phyloP scores from a whole-genome alignment of 1,140 invertebrate genomes.

The Drosophila santomea region DNA sequence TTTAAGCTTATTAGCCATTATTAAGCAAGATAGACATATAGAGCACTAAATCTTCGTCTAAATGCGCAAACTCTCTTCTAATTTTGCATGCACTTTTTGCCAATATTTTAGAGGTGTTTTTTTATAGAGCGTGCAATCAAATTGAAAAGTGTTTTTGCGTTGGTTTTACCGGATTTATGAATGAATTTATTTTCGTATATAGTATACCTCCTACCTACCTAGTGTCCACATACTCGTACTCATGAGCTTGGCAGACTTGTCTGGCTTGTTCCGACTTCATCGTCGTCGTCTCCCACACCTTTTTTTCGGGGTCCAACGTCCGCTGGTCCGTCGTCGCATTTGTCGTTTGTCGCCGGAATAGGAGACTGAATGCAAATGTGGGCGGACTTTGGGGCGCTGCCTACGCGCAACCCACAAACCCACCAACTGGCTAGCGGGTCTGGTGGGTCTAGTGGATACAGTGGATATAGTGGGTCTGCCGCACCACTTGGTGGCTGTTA shows the following conservation, averaged over 20 bases:
- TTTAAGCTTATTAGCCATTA: too few relatives aligned
- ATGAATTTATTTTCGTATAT: conserved; percentile 79
- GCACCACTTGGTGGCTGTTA: conserved; percentile 56
- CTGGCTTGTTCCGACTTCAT: conserved; percentile 52
- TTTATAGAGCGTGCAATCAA: conserved; percentile 75
- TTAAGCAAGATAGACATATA: neutral
- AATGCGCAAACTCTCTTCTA: conserved; percentile 3
- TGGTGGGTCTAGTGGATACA: conserved; percentile 21
- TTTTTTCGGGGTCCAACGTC: conserved; percentile 42
- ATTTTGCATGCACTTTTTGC: conserved; percentile 42
- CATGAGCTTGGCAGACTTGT: conserved; percentile 66
- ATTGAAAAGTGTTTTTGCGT: conserved; percentile 78
- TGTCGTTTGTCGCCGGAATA: conserved; percentile 77
- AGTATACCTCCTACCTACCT: conserved; percentile 32
- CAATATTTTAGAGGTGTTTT: conserved; percentile 38
- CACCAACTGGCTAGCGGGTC: conserved; percentile 43
- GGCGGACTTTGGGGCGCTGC: conserved; percentile 66
- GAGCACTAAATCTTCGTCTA: conserved; percentile 4
- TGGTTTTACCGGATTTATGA: conserved; percentile 83
- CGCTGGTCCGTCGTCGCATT: conserved; percentile 65
- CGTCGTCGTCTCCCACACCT: conserved; percentile 51
- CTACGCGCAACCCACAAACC: conserved; percentile 79
- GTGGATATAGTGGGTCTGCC: conserved; percentile 25
- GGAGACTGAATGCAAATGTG: conserved; percentile 78
- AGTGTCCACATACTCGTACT: conserved; percentile 45